Conservation (phyloP, 92 coral and sea anemone species). For the Pocillopora meandrina region DNA sequence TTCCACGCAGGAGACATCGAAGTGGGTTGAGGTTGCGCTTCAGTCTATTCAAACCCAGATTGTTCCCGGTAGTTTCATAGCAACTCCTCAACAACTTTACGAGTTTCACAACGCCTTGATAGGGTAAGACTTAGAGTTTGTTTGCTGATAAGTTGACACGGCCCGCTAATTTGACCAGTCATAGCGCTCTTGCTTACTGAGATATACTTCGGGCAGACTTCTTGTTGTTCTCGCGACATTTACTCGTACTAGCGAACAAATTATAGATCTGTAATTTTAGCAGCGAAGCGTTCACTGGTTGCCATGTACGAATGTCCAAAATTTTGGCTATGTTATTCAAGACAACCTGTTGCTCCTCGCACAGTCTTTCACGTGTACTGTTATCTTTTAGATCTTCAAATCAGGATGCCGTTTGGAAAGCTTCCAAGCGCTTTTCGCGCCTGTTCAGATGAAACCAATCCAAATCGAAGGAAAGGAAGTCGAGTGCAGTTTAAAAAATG, state of each 20-base stretch:
- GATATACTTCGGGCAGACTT: no score
- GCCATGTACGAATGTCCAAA: no score
- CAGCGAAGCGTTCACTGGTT: no score
- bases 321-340: no score
- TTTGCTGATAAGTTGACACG: no score
- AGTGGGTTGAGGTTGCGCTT: conserved; percentile 78
- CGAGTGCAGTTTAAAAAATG: background rate
- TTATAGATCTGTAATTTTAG: no score
- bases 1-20: conserved; percentile 70
- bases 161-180: no score
- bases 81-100: conserved; percentile 86
- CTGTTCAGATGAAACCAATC: conserved; percentile 67
- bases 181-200: no score
- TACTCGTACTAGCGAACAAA: no score
- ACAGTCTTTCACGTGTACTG: background rate
- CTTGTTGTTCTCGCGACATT: no score
- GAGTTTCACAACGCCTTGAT: conserved; percentile 85
- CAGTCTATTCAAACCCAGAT: conserved; percentile 83
- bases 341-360: background rate
- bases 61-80: conserved; percentile 84
- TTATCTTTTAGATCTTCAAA: conserved; percentile 69
- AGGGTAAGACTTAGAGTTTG: conserved; percentile 39
- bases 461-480: background rate
- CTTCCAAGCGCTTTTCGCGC: conserved; percentile 87
- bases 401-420: conserved; percentile 74